These are phyloP conservation scores for Halcyon senegalensis DNA, from an alignment of 2,113 vertebrate genomes.

Conservation along the genomic window DNA sequence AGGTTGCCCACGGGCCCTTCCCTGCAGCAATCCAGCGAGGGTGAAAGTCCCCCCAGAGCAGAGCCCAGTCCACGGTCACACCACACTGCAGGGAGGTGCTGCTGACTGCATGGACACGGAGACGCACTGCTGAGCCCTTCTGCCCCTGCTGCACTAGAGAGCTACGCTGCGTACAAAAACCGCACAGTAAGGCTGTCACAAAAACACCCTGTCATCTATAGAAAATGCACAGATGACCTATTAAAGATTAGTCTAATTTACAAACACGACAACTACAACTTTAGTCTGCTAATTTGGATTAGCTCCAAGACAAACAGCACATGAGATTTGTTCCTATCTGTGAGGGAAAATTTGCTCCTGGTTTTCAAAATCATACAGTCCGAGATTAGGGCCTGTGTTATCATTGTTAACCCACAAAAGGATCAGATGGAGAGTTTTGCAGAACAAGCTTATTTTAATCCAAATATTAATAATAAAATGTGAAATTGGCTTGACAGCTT, in stretches of 20 bases:
- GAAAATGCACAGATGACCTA: background rate
- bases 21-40: too few species aligned
- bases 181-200: background rate
- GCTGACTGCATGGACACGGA: rapidly evolving
- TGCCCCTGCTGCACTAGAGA: background rate
- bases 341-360: background rate
- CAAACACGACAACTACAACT: background rate
- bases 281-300: background rate
- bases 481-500: background rate
- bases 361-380: background rate
- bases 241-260: background rate
- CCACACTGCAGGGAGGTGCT: background rate
- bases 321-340: background rate
- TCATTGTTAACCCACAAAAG: background rate
- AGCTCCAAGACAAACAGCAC: background rate
- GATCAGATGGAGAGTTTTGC: background rate
- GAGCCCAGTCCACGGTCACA: background rate
- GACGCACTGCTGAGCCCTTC: background rate
- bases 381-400: background rate
- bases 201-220: background rate
- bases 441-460: background rate
- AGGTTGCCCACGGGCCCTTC: too few species aligned
- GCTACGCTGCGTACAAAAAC: background rate
- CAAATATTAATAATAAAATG: background rate
- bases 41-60: background rate